Evolutionary conservation across 2,113 vertebrate species (phyloP).

Genomic region (Pampusana beccarii): DNA sequence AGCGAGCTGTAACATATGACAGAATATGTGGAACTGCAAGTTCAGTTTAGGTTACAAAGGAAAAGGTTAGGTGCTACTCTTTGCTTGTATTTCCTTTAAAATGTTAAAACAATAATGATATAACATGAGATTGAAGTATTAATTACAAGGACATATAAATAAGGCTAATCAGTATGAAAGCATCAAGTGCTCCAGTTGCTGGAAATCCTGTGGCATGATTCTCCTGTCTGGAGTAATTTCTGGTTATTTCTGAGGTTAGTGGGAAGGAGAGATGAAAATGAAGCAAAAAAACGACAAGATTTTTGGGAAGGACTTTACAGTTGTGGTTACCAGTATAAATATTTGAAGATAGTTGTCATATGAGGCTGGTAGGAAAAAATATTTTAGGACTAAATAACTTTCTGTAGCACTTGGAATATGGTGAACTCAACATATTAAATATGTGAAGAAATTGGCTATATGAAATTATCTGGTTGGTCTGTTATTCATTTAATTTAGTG

Average conservation of each 20-base stretch:
- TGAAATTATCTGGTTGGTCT: background rate
- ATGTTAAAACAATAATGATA: background rate
- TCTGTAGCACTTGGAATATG: fast-evolving
- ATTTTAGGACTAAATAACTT: background rate
- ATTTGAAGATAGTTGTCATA: background rate
- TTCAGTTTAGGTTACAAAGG: background rate
- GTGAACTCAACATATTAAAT: background rate
- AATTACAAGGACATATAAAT: background rate
- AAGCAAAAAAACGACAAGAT: background rate
- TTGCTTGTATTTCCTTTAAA: background rate
- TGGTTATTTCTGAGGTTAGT: background rate
- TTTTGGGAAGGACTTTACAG: background rate
- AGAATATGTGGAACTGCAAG: background rate
- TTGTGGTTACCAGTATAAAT: background rate
- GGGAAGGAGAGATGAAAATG: background rate
- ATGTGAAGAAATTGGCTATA: background rate
- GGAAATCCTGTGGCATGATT: background rate
- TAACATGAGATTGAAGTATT: background rate
- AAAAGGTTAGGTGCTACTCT: background rate
- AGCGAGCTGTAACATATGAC: background rate
- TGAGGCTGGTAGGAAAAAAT: background rate
- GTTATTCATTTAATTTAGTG: background rate
- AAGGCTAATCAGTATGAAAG: background rate
- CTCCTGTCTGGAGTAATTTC: background rate
- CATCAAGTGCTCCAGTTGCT: background rate